These are phyloP conservation scores for Adela reaumurella DNA, from an alignment of 2,888 invertebrate species.

Conservation along the genomic window DNA sequence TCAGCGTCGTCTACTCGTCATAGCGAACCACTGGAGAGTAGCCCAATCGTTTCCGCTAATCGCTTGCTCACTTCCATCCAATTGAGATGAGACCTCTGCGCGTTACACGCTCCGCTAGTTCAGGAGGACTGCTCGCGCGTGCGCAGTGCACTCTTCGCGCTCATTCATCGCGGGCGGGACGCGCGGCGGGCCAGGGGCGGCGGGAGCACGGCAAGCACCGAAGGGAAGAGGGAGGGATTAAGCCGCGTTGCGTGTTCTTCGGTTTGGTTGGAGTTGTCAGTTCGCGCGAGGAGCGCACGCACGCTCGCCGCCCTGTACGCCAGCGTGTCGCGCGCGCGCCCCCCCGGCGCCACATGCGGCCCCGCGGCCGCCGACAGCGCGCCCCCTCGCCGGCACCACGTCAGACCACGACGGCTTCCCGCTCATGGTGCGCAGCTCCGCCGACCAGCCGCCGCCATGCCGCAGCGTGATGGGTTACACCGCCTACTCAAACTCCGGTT, in stretches of 20 bases:
- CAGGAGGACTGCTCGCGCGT: neutral
- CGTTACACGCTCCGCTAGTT: neutral
- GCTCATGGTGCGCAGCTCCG: slow-evolving; percentile 49
- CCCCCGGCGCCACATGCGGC: slow-evolving; percentile 12
- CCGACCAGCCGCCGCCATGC: slow-evolving; percentile 52
- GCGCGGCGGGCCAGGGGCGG: neutral
- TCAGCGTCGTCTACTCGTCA: no score
- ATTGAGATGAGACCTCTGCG: neutral
- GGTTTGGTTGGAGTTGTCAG: slow-evolving; percentile 9
- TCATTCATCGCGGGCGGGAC: neutral
- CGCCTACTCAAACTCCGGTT: slow-evolving; percentile 67
- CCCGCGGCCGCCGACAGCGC: slow-evolving; percentile 19
- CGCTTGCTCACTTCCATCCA: neutral
- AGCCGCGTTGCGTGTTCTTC: neutral
- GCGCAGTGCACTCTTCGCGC: neutral
- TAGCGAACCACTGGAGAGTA: neutral
- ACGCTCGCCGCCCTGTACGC: no score
- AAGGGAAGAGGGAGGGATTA: slow-evolving; percentile 8
- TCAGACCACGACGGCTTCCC: slow-evolving; percentile 50
- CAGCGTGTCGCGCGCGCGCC: neutral
- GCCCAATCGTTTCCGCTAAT: neutral
- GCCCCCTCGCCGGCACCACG: slow-evolving; percentile 29
- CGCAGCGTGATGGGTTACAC: slow-evolving; percentile 75
- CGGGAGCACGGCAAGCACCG: neutral
- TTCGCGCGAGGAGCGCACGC: slow-evolving; percentile 7